Evolutionary conservation across 2,113 vertebrate species (phyloP).

Genomic region (Amblyopsis rosae): DNA sequence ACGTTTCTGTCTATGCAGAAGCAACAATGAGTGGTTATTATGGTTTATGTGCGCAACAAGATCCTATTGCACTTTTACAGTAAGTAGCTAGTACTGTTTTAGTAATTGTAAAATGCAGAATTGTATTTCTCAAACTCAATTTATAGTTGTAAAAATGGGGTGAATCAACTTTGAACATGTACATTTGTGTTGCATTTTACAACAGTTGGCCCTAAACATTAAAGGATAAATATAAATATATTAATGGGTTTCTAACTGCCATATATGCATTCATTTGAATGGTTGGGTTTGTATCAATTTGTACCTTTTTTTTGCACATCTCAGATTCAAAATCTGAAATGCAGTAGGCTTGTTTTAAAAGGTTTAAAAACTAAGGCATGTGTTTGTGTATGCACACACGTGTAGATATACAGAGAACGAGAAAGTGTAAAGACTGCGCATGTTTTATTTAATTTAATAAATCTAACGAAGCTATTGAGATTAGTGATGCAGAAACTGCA

Average conservation of each 20-base stretch:
- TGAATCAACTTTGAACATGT: neutral
- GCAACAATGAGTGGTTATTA: conserved; percentile 18
- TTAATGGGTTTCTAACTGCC: conserved; percentile 23
- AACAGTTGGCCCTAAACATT: conserved; percentile 33
- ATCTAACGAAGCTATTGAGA: too few species aligned
- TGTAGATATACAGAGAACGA: too few species aligned
- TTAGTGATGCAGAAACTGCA: too few species aligned
- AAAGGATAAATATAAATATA: conserved; percentile 28
- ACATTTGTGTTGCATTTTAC: conserved; percentile 23
- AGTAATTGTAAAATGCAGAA: neutral
- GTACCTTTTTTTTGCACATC: conserved; percentile 56
- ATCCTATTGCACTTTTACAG: conserved; percentile 53
- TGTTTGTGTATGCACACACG: too few species aligned
- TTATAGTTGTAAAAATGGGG: neutral
- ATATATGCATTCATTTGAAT: conserved; percentile 3
- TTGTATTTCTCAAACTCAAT: conserved; percentile 4
- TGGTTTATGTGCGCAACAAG: conserved; percentile 8
- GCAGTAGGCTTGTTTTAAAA: conserved; percentile 3
- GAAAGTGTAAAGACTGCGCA: too few species aligned
- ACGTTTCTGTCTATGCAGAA: conserved; percentile 41
- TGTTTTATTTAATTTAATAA: too few species aligned
- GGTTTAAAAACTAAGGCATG: conserved; percentile 32
- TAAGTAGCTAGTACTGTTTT: conserved; percentile 7
- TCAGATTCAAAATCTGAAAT: conserved; percentile 34
- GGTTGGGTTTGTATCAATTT: conserved; percentile 14